A percentile compares a stretch with the other conserved stretches of the same genome.
Evolutionary conservation across 2,113 vertebrate species (phyloP).

Genomic region (Epinephelus fuscoguttatus): DNA sequence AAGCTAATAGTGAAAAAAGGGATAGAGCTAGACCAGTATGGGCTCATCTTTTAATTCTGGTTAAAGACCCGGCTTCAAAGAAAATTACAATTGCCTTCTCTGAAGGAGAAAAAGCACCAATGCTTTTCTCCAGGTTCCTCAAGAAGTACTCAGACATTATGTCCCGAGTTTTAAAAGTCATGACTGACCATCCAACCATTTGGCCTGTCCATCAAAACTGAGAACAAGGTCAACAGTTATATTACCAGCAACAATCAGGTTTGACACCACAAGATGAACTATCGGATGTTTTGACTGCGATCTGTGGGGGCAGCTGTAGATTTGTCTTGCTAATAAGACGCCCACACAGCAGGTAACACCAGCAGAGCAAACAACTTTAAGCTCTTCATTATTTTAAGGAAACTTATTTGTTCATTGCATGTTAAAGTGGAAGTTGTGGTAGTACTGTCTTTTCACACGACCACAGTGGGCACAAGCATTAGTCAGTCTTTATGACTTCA

Average conservation of each 20-base stretch:
- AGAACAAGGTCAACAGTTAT: conserved; percentile 35
- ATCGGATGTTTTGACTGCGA: conserved; percentile 25
- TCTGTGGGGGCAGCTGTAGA: conserved; percentile 9
- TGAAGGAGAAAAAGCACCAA: neutral
- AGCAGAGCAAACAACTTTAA: conserved; percentile 1
- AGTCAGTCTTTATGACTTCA: conserved; percentile 2
- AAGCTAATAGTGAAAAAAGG: conserved; percentile 42
- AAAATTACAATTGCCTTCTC: conserved; percentile 32
- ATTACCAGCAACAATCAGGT: conserved; percentile 36
- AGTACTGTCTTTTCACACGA: neutral
- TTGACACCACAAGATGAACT: conserved; percentile 39
- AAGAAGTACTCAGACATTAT: conserved; percentile 25
- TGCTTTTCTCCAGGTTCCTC: conserved; percentile 3
- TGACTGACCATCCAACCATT: neutral
- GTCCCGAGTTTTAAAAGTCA: conserved; percentile 20
- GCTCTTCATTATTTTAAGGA: neutral
- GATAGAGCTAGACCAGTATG: conserved; percentile 31
- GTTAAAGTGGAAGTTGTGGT: conserved; percentile 20
- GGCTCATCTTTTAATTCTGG: conserved; percentile 47
- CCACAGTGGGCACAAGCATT: neutral
- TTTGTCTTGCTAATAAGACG: conserved; percentile 35
- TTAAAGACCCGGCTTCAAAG: conserved; percentile 32
- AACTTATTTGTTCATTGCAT: conserved; percentile 19
- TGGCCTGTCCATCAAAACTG: conserved; percentile 24
- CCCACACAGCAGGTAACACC: neutral